Conservation (phyloP, 2,113 vertebrate species). For the Brevimyrus niger region DNA sequence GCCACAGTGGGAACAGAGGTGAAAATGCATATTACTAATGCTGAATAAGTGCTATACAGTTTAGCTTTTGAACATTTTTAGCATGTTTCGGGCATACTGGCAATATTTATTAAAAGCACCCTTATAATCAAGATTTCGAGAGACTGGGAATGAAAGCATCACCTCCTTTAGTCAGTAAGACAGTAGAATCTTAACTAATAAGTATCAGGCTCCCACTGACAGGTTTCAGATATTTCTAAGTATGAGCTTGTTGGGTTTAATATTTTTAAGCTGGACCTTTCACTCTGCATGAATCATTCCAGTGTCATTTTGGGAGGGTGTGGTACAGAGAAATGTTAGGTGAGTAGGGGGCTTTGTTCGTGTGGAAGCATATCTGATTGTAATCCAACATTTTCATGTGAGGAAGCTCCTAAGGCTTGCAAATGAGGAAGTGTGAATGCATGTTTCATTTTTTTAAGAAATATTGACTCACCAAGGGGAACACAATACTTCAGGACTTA, state of each 20-base stretch:
- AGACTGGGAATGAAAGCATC: neutral
- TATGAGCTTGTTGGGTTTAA: neutral
- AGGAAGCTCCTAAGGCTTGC: neutral
- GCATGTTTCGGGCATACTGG: neutral
- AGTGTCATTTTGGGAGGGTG: neutral
- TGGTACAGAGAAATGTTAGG: neutral
- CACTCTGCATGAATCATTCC: neutral
- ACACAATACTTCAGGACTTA: neutral
- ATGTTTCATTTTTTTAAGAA: neutral
- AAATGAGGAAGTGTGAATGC: neutral
- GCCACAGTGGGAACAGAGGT: neutral
- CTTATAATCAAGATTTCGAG: neutral
- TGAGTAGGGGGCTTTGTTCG: neutral
- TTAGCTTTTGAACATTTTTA: neutral
- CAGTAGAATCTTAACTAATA: neutral
- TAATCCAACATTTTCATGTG: neutral
- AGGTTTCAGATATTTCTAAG: neutral
- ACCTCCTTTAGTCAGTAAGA: neutral
- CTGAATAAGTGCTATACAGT: neutral
- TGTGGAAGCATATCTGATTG: neutral
- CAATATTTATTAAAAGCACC: neutral
- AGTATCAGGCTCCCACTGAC: neutral
- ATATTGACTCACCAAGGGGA: neutral
- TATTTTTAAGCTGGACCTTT: neutral
- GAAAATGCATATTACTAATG: neutral